A percentile compares a stretch with the other conserved stretches of the same genome.
These are phyloP conservation scores for Serrognathus titanus DNA, from an alignment of 2,888 invertebrate species.

Conservation along the genomic window DNA sequence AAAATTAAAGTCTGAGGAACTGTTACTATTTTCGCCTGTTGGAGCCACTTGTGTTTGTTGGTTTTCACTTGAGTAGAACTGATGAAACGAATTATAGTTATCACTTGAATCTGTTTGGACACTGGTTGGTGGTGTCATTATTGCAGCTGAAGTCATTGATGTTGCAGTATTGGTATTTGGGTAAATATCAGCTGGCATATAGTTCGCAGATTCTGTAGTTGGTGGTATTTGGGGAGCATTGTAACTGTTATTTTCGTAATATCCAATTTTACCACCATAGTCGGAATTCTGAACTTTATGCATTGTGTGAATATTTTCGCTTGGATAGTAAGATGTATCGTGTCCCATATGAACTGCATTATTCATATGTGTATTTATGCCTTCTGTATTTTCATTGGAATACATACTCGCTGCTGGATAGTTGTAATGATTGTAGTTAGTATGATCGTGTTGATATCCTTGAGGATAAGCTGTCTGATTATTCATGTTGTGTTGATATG, in stretches of 20 bases:
- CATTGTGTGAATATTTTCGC: conserved; percentile 39
- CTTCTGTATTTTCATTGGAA: conserved; percentile 39
- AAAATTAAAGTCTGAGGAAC: conserved; percentile 93
- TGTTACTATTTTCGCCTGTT: conserved; percentile 78
- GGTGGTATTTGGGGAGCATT: conserved; percentile 44
- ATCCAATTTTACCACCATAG: conserved; percentile 46
- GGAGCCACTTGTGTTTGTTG: conserved; percentile 40
- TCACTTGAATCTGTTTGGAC: conserved; percentile 61
- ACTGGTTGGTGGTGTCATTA: conserved; percentile 60
- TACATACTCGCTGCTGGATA: conserved; percentile 41
- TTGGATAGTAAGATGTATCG: conserved; percentile 41
- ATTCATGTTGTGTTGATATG: conserved; percentile 35
- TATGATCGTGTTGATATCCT: conserved; percentile 40
- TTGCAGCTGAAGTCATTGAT: conserved; percentile 51
- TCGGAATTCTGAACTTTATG: conserved; percentile 40
- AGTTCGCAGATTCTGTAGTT: conserved; percentile 52
- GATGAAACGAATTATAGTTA: conserved; percentile 67
- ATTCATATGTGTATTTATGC: conserved; percentile 30
- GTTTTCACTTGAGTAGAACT: conserved; percentile 61
- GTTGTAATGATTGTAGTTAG: conserved; percentile 43
- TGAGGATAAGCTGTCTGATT: conserved; percentile 40
- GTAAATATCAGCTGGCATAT: conserved; percentile 51
- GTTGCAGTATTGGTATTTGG: conserved; percentile 49
- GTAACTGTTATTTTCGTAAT: conserved; percentile 56
- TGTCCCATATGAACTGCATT: conserved; percentile 37